phyloP scores from a whole-genome alignment of 2,797 vertebrate species.

The Nannoperca australis region DNA sequence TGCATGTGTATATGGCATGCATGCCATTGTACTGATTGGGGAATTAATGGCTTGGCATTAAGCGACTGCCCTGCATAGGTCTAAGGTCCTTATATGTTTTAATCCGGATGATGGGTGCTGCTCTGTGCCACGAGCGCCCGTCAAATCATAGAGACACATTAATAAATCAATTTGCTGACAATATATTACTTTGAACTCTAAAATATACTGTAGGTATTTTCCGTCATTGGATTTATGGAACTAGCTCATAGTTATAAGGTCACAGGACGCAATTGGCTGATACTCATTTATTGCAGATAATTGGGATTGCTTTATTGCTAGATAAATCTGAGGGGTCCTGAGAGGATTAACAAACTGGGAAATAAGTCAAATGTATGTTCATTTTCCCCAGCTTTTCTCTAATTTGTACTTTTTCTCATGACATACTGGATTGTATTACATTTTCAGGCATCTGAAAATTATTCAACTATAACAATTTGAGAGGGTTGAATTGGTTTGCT shows the following conservation, averaged over 20 bases:
- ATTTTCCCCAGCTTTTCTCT: no score
- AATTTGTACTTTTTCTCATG: not conserved
- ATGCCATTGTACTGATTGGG: constrained; percentile 52
- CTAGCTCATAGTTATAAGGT: constrained; percentile 37
- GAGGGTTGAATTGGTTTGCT: not conserved
- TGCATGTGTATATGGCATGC: constrained; percentile 1
- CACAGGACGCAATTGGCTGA: not conserved
- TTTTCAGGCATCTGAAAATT: not conserved
- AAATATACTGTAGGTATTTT: constrained; percentile 10
- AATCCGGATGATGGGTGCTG: constrained; percentile 72
- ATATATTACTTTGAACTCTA: constrained; percentile 1
- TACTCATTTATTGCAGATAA: constrained; percentile 5
- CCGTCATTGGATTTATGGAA: not conserved
- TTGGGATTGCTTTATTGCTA: not conserved
- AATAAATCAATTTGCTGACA: constrained; percentile 39
- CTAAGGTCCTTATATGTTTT: constrained; percentile 68
- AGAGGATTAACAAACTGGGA: not conserved
- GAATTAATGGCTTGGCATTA: constrained; percentile 64
- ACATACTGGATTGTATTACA: not conserved
- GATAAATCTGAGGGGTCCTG: not conserved
- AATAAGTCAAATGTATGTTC: not conserved
- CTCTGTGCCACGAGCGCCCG: constrained; percentile 51
- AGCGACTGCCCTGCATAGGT: constrained; percentile 34
- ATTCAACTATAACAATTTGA: not conserved
- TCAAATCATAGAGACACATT: constrained; percentile 51